Evolutionary conservation across 23 tunicate genomes (phyloP), one percentile per base, ranked within the genome.

Genomic region (Ascidia mentula): DNA sequence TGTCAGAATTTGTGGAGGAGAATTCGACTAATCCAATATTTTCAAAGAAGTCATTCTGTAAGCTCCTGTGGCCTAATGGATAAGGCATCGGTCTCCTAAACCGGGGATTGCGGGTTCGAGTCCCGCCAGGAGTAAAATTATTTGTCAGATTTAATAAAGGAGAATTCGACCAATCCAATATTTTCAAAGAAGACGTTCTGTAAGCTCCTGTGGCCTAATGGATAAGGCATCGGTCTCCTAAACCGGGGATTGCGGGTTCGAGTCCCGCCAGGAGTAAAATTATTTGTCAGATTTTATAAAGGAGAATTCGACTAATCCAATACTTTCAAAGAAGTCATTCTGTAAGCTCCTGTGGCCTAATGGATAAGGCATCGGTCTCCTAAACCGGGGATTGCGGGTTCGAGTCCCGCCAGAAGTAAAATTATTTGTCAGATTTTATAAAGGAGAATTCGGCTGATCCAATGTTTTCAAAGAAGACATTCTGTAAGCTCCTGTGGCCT

Each of bases 61-160:
- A 42, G 53, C 53, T 42, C 53, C 53, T 42, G 53, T 42, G 53
- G 53, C 53, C 53, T 42, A 42, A 42, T 42, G 53, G 53, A 42
- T 42, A 42, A 42, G 53, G 53, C 53, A 42, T 42, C 53, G 53
- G 53, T 42, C 53, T 42, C 53, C 53, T 42, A 42, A 42, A 42
- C 53, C 53, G 53, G 53, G 53, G 53, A 42, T 42, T 42, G 53
- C 53, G 53, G 53, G 53, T 42, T 42, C 53, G 53, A 42, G 53
- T 42, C 53, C 53, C 53, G 53, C 53, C 53, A 42, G 53, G 53
- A 42, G 53, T 42, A 42, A 9, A 9, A 9, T 42, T 42, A 9
- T 12, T 9, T 42, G 12, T 9, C 15, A 9, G 15, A 9, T 15
- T 9, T 12, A 42, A 42, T 9, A 42, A 42, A 42, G 15, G 15